Evolutionary conservation across 1,140 invertebrate genomes (phyloP).

Genomic region (Drosophila sturtevanti): DNA sequence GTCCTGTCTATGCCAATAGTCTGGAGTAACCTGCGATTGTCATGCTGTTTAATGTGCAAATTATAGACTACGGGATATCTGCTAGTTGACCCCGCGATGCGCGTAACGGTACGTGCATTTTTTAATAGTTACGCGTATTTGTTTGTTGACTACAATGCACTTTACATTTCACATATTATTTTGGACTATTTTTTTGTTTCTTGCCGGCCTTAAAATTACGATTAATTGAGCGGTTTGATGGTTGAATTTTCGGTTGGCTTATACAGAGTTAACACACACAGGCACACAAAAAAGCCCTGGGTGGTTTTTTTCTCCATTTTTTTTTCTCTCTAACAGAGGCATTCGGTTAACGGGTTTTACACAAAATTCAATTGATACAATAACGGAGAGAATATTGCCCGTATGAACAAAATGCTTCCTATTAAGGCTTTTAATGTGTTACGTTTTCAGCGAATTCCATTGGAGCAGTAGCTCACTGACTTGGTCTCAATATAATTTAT

Average conservation of each 20-base stretch:
- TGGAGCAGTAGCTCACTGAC: not conserved
- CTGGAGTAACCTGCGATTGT: too few relatives aligned
- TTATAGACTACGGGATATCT: too few relatives aligned
- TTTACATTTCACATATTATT: not conserved
- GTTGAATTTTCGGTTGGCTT: not conserved
- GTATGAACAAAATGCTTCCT: not conserved
- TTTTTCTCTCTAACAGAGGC: not conserved
- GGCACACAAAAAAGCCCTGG: too few relatives aligned
- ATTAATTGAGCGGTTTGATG: not conserved
- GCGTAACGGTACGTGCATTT: not conserved
- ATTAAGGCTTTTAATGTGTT: not conserved
- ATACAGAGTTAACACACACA: not conserved
- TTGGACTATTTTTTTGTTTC: too few relatives aligned
- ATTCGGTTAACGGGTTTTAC: not conserved
- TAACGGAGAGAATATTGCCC: not conserved
- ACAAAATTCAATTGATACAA: not conserved
- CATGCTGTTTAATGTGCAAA: too few relatives aligned
- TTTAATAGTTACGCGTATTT: not conserved
- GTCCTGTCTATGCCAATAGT: too few relatives aligned
- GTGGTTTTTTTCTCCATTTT: not conserved
- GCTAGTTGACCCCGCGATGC: too few relatives aligned
- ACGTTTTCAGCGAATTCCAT: constrained; percentile 10
- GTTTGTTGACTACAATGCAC: not conserved
- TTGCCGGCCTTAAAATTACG: not conserved
- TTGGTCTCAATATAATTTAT: constrained; percentile 46